These are phyloP conservation scores for Oligia fasciuncula DNA, from an alignment of 2,888 invertebrate genomes.

Conservation along the genomic window DNA sequence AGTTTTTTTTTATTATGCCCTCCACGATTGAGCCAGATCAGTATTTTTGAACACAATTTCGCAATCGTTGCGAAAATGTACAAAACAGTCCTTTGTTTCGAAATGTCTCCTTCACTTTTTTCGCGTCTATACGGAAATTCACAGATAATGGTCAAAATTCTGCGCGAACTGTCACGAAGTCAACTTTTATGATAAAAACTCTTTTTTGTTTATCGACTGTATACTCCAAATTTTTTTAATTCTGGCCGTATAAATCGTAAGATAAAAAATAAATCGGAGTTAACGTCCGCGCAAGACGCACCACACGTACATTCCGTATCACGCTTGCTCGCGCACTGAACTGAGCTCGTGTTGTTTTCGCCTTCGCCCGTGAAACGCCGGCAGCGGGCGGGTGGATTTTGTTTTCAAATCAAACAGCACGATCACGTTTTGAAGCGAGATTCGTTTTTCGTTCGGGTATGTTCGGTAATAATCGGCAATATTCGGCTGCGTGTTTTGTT, in stretches of 20 bases:
- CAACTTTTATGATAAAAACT: slow-evolving; percentile 82
- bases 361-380: slow-evolving; percentile 70
- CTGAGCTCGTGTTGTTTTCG: slow-evolving; percentile 70
- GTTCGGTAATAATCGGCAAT: slow-evolving; percentile 79
- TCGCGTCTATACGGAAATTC: slow-evolving; percentile 90
- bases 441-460: slow-evolving; percentile 82
- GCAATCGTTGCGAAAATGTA: slow-evolving; percentile 89
- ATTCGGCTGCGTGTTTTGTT: slow-evolving; percentile 81
- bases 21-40: slow-evolving; percentile 81
- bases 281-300: slow-evolving; percentile 90
- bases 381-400: slow-evolving; percentile 80
- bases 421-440: slow-evolving; percentile 87
- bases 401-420: slow-evolving; percentile 88
- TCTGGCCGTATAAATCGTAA: slow-evolving; percentile 88
- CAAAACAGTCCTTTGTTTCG: slow-evolving; percentile 90
- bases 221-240: slow-evolving; percentile 86
- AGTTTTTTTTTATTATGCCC: slow-evolving; percentile 76
- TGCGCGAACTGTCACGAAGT: slow-evolving; percentile 87
- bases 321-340: slow-evolving; percentile 90
- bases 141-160: slow-evolving; percentile 87
- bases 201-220: slow-evolving; percentile 83
- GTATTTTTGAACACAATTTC: slow-evolving; percentile 90
- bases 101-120: slow-evolving; percentile 85
- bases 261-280: slow-evolving; percentile 86
- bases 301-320: slow-evolving; percentile 90